Conservation (phyloP, 2,113 vertebrate genomes). For the Peromyscus polionotus region DNA sequence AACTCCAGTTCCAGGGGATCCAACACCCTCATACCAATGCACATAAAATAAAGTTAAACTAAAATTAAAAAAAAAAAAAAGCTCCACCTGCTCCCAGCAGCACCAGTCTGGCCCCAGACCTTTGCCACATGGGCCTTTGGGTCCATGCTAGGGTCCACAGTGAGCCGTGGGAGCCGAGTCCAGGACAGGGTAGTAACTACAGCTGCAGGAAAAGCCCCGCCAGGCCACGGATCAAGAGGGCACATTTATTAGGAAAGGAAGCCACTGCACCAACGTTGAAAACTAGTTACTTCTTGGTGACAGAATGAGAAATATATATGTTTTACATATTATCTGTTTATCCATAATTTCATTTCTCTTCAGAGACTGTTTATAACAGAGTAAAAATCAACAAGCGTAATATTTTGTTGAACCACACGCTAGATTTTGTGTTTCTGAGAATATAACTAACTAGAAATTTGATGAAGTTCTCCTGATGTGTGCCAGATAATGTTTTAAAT, state of each 20-base stretch:
- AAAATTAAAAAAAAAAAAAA: no score
- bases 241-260: not conserved
- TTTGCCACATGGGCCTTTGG: not conserved
- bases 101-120: not conserved
- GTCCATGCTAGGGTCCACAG: not conserved
- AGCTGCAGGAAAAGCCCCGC: not conserved
- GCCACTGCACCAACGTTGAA: not conserved
- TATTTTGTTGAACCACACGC: not conserved
- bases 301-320: not conserved
- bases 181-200: not conserved
- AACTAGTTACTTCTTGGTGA: not conserved
- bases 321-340: not conserved
- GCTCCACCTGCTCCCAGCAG: not conserved
- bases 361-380: conserved; percentile 7
- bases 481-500: not conserved
- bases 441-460: not conserved
- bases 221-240: not conserved
- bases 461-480: not conserved
- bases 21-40: no score
- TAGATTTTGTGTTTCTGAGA: conserved; percentile 29
- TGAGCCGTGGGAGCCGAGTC: not conserved
- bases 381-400: not conserved
- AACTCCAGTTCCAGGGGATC: no score
- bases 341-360: not conserved
- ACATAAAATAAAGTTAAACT: no score